Base-by-base conservation (phyloP, 2,888 invertebrate genomes). In the Syritta pipiens region DNA sequence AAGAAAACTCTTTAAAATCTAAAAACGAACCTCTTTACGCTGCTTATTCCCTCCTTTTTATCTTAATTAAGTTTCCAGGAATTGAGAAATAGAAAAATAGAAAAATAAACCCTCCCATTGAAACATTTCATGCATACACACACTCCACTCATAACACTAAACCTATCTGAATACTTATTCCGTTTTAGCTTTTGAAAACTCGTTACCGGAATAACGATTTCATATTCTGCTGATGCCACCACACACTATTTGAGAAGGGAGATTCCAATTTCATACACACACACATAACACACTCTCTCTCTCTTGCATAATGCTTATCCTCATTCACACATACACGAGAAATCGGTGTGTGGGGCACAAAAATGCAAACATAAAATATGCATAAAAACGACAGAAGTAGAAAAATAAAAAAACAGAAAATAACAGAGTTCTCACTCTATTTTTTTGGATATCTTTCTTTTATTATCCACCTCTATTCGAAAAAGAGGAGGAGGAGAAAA, bases 341-440 rank as follows among this genome's bases (percentile, higher is more conserved):
- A 10, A 48, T 55, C 10, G 10, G 22, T 48, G 48, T 30, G 24
- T 48, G 48, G n/a, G n/a, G n/a, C n/a, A 55, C 48, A 65, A 42
- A 44, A 65, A 72, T 51, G 65, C 42, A 72, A 65, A 65, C 42
- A 72, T 35, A 53, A 44, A 60, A 69, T 30, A 20, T 55, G 10
- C 35, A 35, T 67, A 32, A 40, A 44, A 59, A 14, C 19, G 28
- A 57, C 10, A 3, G 7, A 9, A 17, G 7, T n/a, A 35, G 12
- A 35, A 12, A 35, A 4, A 14, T 1, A 14, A 12, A 37, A 37
- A 5, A 14, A 7, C 12, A 7, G 7, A 17, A 17, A 37, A 37
- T 7, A 4, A 14, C 7, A 37, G 37, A 37, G 19, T 17, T 14
- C 17, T 37, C 17, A 2, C n/a, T 37, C 17, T 14, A 6, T 1